phyloP scores from a whole-genome alignment of 2,797 vertebrate species.

The Lacerta viridis region DNA sequence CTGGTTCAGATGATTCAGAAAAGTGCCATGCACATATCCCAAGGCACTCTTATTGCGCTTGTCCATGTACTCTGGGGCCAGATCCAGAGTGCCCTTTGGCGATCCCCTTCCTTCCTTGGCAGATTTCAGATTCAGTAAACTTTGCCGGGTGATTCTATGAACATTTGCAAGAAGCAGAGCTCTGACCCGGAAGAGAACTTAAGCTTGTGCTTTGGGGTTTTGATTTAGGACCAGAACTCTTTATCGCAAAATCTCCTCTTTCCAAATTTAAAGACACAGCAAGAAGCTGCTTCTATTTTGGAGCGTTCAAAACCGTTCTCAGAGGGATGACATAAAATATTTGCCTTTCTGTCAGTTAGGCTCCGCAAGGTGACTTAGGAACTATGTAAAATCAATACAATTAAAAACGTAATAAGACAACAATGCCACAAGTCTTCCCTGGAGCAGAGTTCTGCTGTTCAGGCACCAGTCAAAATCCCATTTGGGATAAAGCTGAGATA shows the following conservation, averaged over 20 bases:
- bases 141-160: neutral
- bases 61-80: too few species aligned
- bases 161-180: neutral
- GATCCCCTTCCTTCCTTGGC: neutral
- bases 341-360: neutral
- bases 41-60: neutral
- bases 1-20: neutral
- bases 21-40: neutral
- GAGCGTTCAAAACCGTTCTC: too few species aligned
- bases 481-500: neutral
- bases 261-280: neutral
- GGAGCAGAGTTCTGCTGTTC: neutral
- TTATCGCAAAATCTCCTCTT: neutral
- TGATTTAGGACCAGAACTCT: neutral
- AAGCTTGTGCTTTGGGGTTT: neutral
- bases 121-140: neutral
- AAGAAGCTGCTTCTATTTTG: neutral
- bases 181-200: neutral
- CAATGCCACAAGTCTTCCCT: neutral
- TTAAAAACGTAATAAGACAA: neutral
- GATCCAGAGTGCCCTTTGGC: neutral
- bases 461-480: neutral
- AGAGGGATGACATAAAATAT: neutral
- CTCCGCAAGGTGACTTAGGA: neutral
- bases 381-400: neutral